A percentile compares a stretch with the other conserved stretches of the same genome.
These are phyloP conservation scores for Ptiloglossa arizonensis DNA, from an alignment of 1,140 invertebrate genomes.

Conservation along the genomic window DNA sequence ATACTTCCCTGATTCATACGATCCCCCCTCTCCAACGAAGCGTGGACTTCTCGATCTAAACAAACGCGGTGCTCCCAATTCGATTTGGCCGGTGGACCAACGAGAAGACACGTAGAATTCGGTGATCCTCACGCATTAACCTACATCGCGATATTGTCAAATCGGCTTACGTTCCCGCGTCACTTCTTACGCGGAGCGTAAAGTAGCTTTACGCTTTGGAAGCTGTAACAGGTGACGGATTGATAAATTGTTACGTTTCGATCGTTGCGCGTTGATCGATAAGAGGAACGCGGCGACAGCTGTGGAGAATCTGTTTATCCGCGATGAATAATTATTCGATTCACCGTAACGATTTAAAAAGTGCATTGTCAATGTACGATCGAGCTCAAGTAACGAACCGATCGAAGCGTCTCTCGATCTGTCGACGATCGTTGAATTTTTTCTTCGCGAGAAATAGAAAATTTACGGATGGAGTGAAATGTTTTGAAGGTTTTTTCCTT, in stretches of 20 bases:
- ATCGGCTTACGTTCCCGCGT: not conserved
- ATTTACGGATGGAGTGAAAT: too few species aligned
- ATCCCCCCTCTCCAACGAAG: not conserved
- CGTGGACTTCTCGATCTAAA: too few species aligned
- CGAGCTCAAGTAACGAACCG: too few species aligned
- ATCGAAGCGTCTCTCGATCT: too few species aligned
- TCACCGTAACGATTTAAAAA: too few species aligned
- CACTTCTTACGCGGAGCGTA: not conserved
- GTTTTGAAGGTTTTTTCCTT: too few species aligned
- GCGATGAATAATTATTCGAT: too few species aligned
- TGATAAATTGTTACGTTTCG: not conserved
- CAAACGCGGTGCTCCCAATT: not conserved
- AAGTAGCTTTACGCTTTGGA: not conserved
- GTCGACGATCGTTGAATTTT: too few species aligned
- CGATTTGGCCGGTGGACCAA: not conserved
- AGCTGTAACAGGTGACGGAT: slow-evolving; percentile 4
- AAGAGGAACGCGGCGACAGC: not conserved
- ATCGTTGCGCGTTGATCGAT: not conserved
- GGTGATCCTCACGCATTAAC: slow-evolving; percentile 42
- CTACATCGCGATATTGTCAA: slow-evolving; percentile 36
- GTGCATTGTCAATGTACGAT: too few species aligned
- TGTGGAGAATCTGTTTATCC: too few species aligned
- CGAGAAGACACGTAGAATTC: slow-evolving; percentile 24
- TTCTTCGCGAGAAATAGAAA: too few species aligned
- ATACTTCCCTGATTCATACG: slow-evolving; percentile 16